Base-by-base conservation (phyloP, 2,797 vertebrate species). In the Pyrrhura leucotis region DNA sequence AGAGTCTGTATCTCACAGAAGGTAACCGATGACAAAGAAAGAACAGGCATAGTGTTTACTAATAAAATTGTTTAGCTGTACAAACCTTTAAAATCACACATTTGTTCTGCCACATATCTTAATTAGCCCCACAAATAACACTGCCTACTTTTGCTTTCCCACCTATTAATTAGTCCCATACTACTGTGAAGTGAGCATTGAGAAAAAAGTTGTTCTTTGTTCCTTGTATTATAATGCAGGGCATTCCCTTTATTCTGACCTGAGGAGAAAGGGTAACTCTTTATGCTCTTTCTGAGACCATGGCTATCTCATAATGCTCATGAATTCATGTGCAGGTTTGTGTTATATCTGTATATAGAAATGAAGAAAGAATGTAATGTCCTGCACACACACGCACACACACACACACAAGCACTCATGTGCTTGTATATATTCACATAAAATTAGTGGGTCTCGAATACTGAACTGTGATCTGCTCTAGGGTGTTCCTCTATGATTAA, bases 61-160 rank as follows among this genome's bases (percentile, higher is more conserved):
- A 89, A 87, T 95, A 91, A 91, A 97, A 82, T 74, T 86, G 66
- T 88, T 77, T 81, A 87, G 40, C 80, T 91, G 28, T 58, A 93
- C 23, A 85, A 86, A 94, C 73, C 76, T 86, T 82, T 93, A 92
- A 95, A 94, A 95, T 76, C 13, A 33, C 40, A 4, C 73, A 4
- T 72, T 93, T 93, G 93, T 93, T 85, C 62, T 91, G 86, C 61
- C 28, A 62, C 74, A 31, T 83, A 72, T 86, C 61, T 95, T 95
- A 91, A 95, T 95, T 91, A 91, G 47, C 40, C 76, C 61, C n/a
- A 76, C 85, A 92, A 89, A 88, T 79, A 81, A 22, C 66, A 61
- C 48, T 90, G 56, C 74, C 68, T 76, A 21, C 65, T 91, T 88
- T 82, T 42, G 58, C 56, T 82, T 86, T 82, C 48, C 59, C 14